These are phyloP conservation scores for Meteorus sp. DNA, from an alignment of 1,140 invertebrate species.

Conservation along the genomic window DNA sequence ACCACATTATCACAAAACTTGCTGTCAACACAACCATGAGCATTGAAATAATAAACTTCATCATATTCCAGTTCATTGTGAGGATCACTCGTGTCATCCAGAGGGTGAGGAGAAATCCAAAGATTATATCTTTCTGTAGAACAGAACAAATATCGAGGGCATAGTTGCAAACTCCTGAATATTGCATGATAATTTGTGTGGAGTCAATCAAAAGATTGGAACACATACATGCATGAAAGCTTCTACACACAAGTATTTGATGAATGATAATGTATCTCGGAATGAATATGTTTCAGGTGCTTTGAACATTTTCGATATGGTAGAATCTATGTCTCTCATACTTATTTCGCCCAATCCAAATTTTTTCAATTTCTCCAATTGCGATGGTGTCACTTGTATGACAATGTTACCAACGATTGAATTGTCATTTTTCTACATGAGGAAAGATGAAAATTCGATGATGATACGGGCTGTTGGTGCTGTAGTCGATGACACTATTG, in stretches of 20 bases:
- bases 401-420: constrained; percentile 33
- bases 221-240: constrained; percentile 33
- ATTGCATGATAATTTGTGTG: not conserved
- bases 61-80: constrained; percentile 24
- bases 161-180: not conserved
- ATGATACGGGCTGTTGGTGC: not conserved
- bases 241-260: constrained; percentile 16
- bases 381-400: constrained; percentile 32
- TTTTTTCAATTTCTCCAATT: constrained; percentile 36
- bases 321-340: constrained; percentile 40
- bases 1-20: constrained; percentile 45
- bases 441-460: constrained; percentile 5
- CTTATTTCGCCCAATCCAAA: constrained; percentile 36
- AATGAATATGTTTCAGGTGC: constrained; percentile 22
- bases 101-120: constrained; percentile 23
- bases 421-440: constrained; percentile 34
- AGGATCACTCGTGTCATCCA: constrained; percentile 21
- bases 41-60: constrained; percentile 29
- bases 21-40: constrained; percentile 32
- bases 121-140: constrained; percentile 35
- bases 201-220: constrained; percentile 5
- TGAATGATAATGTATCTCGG: constrained; percentile 8
- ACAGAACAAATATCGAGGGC: not conserved
- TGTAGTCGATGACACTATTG: not conserved
- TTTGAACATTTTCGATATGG: constrained; percentile 37